Percentiles rank a stretch among this genome's conserved stretches.
These are phyloP conservation scores for Sebastes oblongus DNA, from an alignment of 2,797 vertebrate genomes.

Conservation along the genomic window DNA sequence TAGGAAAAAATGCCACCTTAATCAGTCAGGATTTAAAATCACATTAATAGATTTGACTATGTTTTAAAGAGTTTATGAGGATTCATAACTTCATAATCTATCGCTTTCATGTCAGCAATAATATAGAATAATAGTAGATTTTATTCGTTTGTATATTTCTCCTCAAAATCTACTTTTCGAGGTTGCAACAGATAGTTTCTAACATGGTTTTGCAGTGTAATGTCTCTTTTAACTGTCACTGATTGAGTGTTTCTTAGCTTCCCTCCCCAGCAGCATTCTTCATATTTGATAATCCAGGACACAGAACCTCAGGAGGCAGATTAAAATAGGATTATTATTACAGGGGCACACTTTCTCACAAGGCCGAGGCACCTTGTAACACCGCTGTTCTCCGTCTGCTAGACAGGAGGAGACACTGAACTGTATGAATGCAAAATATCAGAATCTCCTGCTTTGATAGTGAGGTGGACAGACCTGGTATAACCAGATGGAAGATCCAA, in stretches of 20 bases:
- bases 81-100: background rate
- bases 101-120: background rate
- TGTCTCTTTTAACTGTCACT: slow-evolving; percentile 15
- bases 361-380: slow-evolving; percentile 22
- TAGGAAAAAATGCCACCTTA: background rate
- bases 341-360: slow-evolving; percentile 31
- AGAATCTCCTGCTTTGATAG: background rate
- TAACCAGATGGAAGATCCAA: background rate
- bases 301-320: slow-evolving; percentile 70
- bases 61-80: background rate
- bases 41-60: background rate
- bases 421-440: background rate
- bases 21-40: background rate
- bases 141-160: background rate
- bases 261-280: slow-evolving; percentile 26
- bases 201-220: background rate
- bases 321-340: slow-evolving; percentile 80
- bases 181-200: background rate
- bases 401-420: background rate
- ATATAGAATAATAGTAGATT: background rate
- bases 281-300: slow-evolving; percentile 76
- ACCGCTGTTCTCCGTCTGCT: slow-evolving; percentile 19
- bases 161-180: background rate
- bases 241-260: background rate
- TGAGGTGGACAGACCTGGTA: background rate